Conservation (phyloP, 2,888 invertebrate genomes). For the Biston stratarius region DNA sequence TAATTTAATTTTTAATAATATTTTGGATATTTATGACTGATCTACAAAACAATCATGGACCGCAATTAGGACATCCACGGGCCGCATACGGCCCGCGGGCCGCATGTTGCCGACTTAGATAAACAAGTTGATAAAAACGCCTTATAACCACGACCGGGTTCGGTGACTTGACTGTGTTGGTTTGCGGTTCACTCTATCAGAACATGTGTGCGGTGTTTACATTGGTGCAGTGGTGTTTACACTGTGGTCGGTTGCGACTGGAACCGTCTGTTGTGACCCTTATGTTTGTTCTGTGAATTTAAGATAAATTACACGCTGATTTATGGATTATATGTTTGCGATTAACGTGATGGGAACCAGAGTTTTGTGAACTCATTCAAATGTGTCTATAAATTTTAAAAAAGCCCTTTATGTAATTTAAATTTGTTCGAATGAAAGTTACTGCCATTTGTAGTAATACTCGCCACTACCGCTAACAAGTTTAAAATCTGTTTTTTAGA, state of each 20-base stretch:
- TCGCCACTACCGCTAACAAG: too few relatives aligned
- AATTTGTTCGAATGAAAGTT: too few relatives aligned
- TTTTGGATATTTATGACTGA: too few relatives aligned
- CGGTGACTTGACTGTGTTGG: neutral
- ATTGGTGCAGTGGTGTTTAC: slow-evolving; percentile 28
- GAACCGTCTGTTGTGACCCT: slow-evolving; percentile 33
- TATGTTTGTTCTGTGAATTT: slow-evolving; percentile 33
- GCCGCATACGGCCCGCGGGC: too few relatives aligned
- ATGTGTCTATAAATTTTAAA: neutral
- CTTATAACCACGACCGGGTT: neutral
- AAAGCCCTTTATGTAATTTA: neutral
- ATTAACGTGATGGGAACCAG: slow-evolving; percentile 18
- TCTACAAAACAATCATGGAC: too few relatives aligned
- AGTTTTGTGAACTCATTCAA: slow-evolving; percentile 6
- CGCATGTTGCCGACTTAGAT: too few relatives aligned
- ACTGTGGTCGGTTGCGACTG: slow-evolving; percentile 26
- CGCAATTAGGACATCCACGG: too few relatives aligned
- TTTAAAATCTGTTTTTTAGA: too few relatives aligned
- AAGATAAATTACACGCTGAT: slow-evolving; percentile 43
- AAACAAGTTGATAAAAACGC: too few relatives aligned
- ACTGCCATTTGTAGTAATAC: too few relatives aligned
- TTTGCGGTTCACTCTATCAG: neutral
- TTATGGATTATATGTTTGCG: slow-evolving; percentile 39
- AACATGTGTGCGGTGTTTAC: slow-evolving; percentile 36
- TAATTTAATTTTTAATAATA: too few relatives aligned